Percentiles rank a stretch among this genome's conserved stretches.
phyloP scores from a whole-genome alignment of 1,140 invertebrate species.

The Mylabris phalerata region DNA sequence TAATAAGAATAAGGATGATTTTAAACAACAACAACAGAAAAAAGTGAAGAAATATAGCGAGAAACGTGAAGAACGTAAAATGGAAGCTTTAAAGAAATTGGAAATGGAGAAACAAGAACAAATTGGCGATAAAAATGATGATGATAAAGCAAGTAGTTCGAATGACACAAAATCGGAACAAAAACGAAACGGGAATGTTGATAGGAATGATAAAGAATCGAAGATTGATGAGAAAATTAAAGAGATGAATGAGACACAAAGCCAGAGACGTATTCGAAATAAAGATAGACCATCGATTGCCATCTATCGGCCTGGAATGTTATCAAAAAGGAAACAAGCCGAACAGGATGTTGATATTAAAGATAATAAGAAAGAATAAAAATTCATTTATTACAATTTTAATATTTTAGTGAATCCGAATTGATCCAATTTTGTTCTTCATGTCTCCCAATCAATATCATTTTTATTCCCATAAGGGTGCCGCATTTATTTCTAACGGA shows the following conservation, averaged over 20 bases:
- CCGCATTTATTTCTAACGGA: too few relatives aligned
- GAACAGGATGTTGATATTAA: slow-evolving; percentile 24
- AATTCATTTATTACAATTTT: too few relatives aligned
- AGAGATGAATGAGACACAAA: slow-evolving; percentile 25
- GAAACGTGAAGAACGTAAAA: slow-evolving; percentile 39
- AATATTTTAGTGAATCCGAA: too few relatives aligned
- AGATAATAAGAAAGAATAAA: neutral
- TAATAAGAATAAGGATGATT: slow-evolving; percentile 22
- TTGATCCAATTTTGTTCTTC: too few relatives aligned
- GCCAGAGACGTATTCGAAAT: slow-evolving; percentile 45
- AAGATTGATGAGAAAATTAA: slow-evolving; percentile 21
- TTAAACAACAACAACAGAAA: slow-evolving; percentile 17
- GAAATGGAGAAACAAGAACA: slow-evolving; percentile 28
- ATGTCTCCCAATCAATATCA: too few relatives aligned
- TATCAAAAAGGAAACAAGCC: slow-evolving; percentile 34
- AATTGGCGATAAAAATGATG: neutral
- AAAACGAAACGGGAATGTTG: neutral
- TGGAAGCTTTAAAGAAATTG: slow-evolving; percentile 31
- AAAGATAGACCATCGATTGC: slow-evolving; percentile 43
- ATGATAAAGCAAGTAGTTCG: slow-evolving; percentile 5
- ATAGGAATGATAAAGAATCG: neutral
- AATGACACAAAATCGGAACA: slow-evolving; percentile 21
- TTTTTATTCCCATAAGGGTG: too few relatives aligned
- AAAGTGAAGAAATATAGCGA: slow-evolving; percentile 43
- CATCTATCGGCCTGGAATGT: slow-evolving; percentile 40